A percentile compares a stretch with the other conserved stretches of the same genome.
Conservation (phyloP, 2,113 vertebrate species). For the Petromus typicus region DNA sequence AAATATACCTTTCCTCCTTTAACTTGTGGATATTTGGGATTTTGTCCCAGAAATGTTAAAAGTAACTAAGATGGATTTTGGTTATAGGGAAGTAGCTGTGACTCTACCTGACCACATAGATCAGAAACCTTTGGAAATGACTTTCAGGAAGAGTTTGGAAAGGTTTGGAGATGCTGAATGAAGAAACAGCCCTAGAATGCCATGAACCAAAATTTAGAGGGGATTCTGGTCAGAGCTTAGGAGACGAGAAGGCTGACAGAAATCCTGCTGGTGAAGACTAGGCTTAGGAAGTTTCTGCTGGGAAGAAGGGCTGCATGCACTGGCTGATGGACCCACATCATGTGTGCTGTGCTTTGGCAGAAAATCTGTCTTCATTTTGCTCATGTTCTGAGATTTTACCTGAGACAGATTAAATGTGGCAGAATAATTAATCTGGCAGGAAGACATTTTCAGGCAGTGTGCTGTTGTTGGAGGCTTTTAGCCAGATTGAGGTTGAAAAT, state of each 20-base stretch:
- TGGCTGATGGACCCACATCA: not conserved
- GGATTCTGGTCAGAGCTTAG: not conserved
- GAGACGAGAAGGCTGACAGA: not conserved
- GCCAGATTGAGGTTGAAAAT: not conserved
- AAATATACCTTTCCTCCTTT: not conserved
- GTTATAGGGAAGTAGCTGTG: not conserved
- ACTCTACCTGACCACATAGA: not conserved
- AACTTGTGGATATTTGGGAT: not conserved
- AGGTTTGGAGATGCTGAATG: not conserved
- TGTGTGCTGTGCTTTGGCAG: not conserved
- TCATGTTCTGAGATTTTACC: not conserved
- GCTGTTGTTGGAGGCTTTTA: not conserved
- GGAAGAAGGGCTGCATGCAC: not conserved
- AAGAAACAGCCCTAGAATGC: not conserved
- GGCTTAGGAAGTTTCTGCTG: not conserved
- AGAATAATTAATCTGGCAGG: not conserved
- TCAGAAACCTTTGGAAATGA: not conserved
- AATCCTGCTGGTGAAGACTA: not conserved
- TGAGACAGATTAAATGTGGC: not conserved
- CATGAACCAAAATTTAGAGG: not conserved
- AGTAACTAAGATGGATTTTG: not conserved
- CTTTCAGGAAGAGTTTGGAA: not conserved
- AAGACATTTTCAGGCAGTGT: not conserved
- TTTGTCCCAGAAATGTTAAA: not conserved
- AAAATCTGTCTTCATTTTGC: not conserved